A percentile compares a stretch with the other conserved stretches of the same genome.
These are phyloP conservation scores for Gonocerus acuteangulatus DNA, from an alignment of 2,888 invertebrate genomes.

Conservation along the genomic window DNA sequence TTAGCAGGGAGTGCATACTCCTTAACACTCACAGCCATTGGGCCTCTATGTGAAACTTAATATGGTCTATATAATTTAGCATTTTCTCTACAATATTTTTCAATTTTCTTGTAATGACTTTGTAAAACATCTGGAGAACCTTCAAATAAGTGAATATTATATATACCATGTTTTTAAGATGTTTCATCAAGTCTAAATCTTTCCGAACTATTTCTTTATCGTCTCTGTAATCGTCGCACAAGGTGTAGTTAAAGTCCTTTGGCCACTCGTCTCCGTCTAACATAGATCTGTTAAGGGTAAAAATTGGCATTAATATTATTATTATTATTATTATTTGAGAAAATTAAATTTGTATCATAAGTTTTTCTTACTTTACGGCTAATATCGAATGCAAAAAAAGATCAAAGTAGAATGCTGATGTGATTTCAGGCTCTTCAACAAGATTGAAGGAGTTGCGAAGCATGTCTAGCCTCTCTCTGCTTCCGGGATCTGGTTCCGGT, in stretches of 20 bases:
- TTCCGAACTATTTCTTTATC: slow-evolving; percentile 63
- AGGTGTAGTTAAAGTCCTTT: slow-evolving; percentile 61
- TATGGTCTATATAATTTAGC: no score
- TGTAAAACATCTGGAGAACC: no score
- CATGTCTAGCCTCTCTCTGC: slow-evolving; percentile 61
- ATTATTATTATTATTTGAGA: neutral
- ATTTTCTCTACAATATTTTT: no score
- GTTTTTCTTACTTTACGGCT: slow-evolving; percentile 57
- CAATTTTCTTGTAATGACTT: no score
- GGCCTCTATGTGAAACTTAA: no score
- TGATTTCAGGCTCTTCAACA: slow-evolving; percentile 55
- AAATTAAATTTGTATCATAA: neutral
- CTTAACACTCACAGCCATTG: no score
- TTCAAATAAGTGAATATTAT: no score
- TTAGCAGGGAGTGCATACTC: no score
- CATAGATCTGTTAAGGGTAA: slow-evolving; percentile 45
- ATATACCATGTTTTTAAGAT: slow-evolving; percentile 55
- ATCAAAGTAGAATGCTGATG: slow-evolving; percentile 83
- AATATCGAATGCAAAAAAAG: slow-evolving; percentile 64
- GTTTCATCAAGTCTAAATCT: slow-evolving; percentile 60
- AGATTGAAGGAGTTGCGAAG: slow-evolving; percentile 59
- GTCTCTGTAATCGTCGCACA: slow-evolving; percentile 71
- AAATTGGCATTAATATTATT: no score
- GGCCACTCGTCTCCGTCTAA: slow-evolving; percentile 58
- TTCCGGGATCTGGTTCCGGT: slow-evolving; percentile 61